phyloP scores from a whole-genome alignment of 2,113 vertebrate species.

The Peromyscus polionotus region DNA sequence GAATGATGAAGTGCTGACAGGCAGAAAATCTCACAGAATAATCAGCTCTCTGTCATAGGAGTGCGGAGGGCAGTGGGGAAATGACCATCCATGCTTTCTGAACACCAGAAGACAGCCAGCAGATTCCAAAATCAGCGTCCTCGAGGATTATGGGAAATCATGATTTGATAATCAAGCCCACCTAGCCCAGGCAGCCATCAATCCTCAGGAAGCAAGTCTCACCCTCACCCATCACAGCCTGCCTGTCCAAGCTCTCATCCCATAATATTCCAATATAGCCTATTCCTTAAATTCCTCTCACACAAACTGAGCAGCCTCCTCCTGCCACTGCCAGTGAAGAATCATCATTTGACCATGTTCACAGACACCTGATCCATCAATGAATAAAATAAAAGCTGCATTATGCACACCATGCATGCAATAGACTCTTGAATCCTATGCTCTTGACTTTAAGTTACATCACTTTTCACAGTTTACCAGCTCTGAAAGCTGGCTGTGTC shows the following conservation, averaged over 20 bases:
- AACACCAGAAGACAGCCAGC: background rate
- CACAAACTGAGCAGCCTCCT: background rate
- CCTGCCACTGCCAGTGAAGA: accelerated
- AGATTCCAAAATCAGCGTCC: background rate
- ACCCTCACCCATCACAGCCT: background rate
- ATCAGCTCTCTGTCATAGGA: background rate
- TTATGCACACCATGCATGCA: background rate
- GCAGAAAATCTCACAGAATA: background rate
- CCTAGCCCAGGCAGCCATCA: background rate
- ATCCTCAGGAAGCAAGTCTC: background rate
- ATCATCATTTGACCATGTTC: background rate
- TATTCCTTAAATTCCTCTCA: too few species aligned
- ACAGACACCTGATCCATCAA: background rate
- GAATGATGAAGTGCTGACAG: background rate
- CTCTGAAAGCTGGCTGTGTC: background rate
- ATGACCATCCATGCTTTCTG: accelerated
- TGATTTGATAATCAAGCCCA: background rate
- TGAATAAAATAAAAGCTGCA: background rate
- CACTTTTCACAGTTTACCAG: background rate
- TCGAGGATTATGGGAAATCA: accelerated
- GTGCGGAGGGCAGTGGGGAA: accelerated
- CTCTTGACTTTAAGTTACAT: too few species aligned
- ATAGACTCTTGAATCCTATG: background rate
- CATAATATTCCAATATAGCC: accelerated
- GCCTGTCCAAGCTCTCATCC: background rate